phyloP scores from a whole-genome alignment of 2,797 vertebrate species.

The Microchirus variegatus region DNA sequence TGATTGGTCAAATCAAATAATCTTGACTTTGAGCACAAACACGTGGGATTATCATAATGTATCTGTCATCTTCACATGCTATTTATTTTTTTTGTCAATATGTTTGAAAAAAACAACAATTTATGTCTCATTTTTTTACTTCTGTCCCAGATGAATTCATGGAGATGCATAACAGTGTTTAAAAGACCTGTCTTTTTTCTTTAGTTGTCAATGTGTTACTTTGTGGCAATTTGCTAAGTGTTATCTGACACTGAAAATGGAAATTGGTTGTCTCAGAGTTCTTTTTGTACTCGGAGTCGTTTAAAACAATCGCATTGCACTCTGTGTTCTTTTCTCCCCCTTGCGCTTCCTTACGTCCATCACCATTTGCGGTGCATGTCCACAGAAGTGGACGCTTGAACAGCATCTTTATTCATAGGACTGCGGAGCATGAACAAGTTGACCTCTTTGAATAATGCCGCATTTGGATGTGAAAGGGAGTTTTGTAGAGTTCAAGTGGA shows the following conservation, averaged over 20 bases:
- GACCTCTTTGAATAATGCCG: conserved; percentile 67
- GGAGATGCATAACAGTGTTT: not conserved
- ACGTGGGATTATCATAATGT: too few relatives aligned
- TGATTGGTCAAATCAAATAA: too few relatives aligned
- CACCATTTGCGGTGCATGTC: conserved; percentile 40
- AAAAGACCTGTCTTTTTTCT: not conserved
- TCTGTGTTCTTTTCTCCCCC: not conserved
- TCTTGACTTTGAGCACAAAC: too few relatives aligned
- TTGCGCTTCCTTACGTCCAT: conserved; percentile 19
- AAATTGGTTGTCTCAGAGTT: conserved; percentile 13
- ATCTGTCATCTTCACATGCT: too few relatives aligned
- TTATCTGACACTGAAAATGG: conserved; percentile 10
- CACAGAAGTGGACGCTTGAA: conserved; percentile 37
- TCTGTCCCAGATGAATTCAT: not conserved
- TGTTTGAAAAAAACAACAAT: not conserved
- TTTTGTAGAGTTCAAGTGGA: conserved; percentile 66
- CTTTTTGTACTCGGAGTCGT: conserved; percentile 3
- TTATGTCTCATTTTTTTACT: not conserved
- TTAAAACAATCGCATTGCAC: conserved; percentile 8
- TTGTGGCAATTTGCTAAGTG: conserved; percentile 12
- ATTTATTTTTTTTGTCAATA: too few relatives aligned
- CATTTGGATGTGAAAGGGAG: conserved; percentile 76
- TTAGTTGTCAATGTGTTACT: not conserved
- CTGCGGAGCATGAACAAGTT: conserved; percentile 49
- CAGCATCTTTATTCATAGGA: conserved; percentile 67